A percentile compares a stretch with the other conserved stretches of the same genome.
Conservation (phyloP, 2,113 vertebrate species). For the Pituophis catenifer region DNA sequence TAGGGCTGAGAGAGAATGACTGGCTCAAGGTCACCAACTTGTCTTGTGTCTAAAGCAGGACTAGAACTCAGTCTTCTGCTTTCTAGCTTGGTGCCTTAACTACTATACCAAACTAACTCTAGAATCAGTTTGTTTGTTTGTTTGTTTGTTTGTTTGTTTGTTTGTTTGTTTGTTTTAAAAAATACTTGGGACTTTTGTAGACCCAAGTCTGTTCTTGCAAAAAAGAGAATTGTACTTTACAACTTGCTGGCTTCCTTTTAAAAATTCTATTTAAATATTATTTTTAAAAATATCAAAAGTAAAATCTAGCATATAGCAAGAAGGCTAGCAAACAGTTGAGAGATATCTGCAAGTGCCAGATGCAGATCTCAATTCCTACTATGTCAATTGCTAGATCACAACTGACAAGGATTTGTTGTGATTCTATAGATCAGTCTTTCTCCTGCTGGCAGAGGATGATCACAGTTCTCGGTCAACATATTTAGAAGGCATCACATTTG, state of each 20-base stretch:
- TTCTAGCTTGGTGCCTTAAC: background rate
- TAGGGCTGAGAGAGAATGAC: background rate
- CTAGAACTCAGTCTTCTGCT: background rate
- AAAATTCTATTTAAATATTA: background rate
- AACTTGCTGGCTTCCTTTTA: background rate
- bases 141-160: background rate
- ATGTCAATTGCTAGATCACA: background rate
- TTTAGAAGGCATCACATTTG: background rate
- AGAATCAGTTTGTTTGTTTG: background rate
- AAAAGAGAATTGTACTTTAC: background rate
- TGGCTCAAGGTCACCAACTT: background rate
- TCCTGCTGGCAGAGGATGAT: background rate
- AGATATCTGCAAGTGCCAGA: background rate
- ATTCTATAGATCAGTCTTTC: background rate
- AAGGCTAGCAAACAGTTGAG: background rate
- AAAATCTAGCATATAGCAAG: background rate
- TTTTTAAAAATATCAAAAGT: background rate
- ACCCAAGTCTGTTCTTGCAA: background rate
- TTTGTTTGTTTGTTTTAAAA: background rate
- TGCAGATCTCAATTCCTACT: background rate
- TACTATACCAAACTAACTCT: background rate
- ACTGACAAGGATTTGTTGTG: background rate
- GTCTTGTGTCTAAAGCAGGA: background rate
- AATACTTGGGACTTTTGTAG: background rate
- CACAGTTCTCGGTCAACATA: background rate